phyloP scores from a whole-genome alignment of 1,140 invertebrate genomes.

The Cotesia typhae region DNA sequence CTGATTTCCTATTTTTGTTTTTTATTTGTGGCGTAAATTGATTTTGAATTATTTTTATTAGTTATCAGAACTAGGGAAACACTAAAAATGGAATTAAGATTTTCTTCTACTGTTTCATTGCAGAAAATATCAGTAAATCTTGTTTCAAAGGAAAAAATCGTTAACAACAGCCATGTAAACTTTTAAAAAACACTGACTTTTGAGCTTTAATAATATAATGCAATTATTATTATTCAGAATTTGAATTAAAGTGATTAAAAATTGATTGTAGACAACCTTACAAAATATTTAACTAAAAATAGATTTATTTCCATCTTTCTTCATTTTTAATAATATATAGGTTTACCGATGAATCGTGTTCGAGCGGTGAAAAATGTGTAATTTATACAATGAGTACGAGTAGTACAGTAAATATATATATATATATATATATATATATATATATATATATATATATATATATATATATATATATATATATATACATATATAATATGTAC shows the following conservation, averaged over 20 bases:
- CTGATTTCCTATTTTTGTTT: too few species aligned
- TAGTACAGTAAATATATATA: slow-evolving; percentile 59
- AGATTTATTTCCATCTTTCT: background rate
- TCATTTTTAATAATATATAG: slow-evolving; percentile 30
- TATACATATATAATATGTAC: slow-evolving; percentile 41
- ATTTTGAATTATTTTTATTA: too few species aligned
- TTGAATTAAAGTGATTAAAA: background rate
- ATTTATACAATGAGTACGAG: slow-evolving; percentile 66
- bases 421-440: slow-evolving; percentile 39
- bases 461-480: slow-evolving; percentile 46
- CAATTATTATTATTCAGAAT: too few species aligned
- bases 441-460: slow-evolving; percentile 42
- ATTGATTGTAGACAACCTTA: background rate
- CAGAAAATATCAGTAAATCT: too few species aligned
- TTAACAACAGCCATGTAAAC: too few species aligned
- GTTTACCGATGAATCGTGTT: slow-evolving; percentile 53
- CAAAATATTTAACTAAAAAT: background rate
- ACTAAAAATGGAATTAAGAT: too few species aligned
- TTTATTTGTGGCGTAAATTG: too few species aligned
- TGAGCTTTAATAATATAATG: too few species aligned
- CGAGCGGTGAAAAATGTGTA: slow-evolving; percentile 63
- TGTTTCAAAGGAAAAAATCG: too few species aligned
- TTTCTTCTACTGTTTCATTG: too few species aligned
- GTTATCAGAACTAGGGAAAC: too few species aligned
- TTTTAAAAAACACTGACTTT: too few species aligned